These are phyloP conservation scores for Aleiodes leptofemur DNA, from an alignment of 2,888 invertebrate species.

Conservation along the genomic window DNA sequence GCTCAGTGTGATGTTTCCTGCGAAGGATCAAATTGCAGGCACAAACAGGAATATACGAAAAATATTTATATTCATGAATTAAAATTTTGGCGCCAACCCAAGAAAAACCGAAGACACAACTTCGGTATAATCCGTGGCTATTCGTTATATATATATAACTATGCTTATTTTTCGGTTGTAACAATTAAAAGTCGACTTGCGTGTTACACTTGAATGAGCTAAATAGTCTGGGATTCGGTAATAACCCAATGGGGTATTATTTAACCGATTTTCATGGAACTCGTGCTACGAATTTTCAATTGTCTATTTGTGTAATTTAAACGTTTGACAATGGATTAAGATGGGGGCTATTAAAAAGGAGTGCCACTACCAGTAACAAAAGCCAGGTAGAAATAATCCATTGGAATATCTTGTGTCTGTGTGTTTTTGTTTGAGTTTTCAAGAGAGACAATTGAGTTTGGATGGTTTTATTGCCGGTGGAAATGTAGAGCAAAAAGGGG, in stretches of 20 bases:
- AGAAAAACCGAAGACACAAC: not conserved
- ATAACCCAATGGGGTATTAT: not conserved
- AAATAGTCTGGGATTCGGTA: not conserved
- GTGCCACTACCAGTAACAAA: constrained; percentile 3
- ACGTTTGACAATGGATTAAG: not conserved
- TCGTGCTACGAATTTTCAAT: constrained; percentile 2
- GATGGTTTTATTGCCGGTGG: not conserved
- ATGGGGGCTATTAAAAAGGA: constrained; percentile 7
- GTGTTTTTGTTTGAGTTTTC: constrained; percentile 4
- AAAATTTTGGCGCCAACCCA: too few relatives aligned
- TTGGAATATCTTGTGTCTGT: not conserved
- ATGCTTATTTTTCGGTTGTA: not conserved
- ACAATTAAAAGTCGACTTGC: not conserved
- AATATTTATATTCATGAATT: too few relatives aligned
- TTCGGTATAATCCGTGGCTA: constrained; percentile 1
- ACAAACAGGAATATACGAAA: too few relatives aligned
- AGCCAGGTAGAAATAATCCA: constrained; percentile 6
- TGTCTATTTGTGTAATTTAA: not conserved
- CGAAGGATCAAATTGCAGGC: too few relatives aligned
- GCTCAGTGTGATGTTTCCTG: too few relatives aligned
- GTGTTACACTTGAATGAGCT: not conserved
- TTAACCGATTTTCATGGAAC: not conserved
- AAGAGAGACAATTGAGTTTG: not conserved
- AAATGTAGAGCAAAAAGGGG: not conserved
- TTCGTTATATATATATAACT: not conserved